Evolutionary conservation across 1,140 invertebrate species (phyloP).

Genomic region (Nixonia krombeini): DNA sequence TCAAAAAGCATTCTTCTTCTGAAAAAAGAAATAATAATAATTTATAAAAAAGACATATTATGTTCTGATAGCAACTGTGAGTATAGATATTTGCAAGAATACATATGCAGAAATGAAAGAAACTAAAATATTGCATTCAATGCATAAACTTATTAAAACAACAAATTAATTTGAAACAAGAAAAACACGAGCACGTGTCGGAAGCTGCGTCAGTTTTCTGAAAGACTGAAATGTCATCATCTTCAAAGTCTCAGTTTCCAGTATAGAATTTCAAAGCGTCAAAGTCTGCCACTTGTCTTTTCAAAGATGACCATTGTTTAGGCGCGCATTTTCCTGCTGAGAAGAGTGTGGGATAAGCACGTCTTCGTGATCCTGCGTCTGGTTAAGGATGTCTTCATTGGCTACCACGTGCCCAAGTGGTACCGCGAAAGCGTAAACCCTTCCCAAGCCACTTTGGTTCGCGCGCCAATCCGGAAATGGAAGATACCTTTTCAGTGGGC

Average conservation of each 20-base stretch:
- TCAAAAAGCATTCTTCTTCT: too few species aligned
- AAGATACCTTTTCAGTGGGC: conserved; percentile 56
- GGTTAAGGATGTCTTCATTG: conserved; percentile 54
- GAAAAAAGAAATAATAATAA: too few species aligned
- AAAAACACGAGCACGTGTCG: background rate
- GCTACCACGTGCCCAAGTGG: conserved; percentile 67
- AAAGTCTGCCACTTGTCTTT: conserved; percentile 1
- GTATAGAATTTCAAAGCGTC: background rate
- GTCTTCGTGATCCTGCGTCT: conserved; percentile 40
- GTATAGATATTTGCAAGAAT: too few species aligned
- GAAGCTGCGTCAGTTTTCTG: background rate
- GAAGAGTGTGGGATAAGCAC: conserved; percentile 38
- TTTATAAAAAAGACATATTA: too few species aligned
- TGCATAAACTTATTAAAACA: too few species aligned
- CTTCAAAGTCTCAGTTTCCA: background rate
- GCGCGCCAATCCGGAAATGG: conserved; percentile 67
- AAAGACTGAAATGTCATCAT: background rate
- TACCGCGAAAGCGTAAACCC: conserved; percentile 50
- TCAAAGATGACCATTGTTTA: conserved; percentile 44
- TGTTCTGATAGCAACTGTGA: too few species aligned
- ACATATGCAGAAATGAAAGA: background rate
- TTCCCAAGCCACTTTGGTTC: conserved; percentile 54
- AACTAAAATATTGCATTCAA: too few species aligned
- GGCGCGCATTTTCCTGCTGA: conserved; percentile 43
- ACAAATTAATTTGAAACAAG: too few species aligned